Conservation (phyloP, 2,113 vertebrate species). For the Halichoerus grypus region DNA sequence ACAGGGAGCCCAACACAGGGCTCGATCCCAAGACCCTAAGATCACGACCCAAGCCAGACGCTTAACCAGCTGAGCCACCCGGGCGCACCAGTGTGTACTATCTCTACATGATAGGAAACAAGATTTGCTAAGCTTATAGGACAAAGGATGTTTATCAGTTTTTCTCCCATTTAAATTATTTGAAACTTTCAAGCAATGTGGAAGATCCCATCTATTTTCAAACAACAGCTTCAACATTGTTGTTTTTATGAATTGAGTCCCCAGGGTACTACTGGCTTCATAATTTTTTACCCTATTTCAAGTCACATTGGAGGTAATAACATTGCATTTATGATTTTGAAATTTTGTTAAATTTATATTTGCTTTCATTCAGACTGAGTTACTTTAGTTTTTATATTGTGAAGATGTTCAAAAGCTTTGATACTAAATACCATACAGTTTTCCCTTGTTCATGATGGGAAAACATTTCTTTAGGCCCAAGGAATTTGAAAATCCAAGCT, state of each 20-base stretch:
- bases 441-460: neutral
- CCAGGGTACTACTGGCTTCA: neutral
- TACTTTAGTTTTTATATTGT: conserved; percentile 36
- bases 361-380: conserved; percentile 42
- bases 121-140: neutral
- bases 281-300: neutral
- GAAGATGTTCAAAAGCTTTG: neutral
- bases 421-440: conserved; percentile 11
- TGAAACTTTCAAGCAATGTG: neutral
- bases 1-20: no score
- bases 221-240: neutral
- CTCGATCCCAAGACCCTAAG: no score
- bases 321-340: conserved; percentile 31
- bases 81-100: neutral
- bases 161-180: conserved; percentile 29
- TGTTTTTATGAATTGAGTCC: conserved; percentile 1
- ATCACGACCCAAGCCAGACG: no score
- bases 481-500: conserved; percentile 33
- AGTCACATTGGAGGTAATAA: conserved; percentile 34
- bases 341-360: conserved; percentile 45
- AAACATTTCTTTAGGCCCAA: conserved; percentile 20
- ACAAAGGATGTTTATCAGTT: conserved; percentile 1
- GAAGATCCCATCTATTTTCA: neutral
- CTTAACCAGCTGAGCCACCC: no score
- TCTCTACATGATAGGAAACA: neutral